phyloP scores from a whole-genome alignment of 2,113 vertebrate species.

The Mormoops blainvillei region DNA sequence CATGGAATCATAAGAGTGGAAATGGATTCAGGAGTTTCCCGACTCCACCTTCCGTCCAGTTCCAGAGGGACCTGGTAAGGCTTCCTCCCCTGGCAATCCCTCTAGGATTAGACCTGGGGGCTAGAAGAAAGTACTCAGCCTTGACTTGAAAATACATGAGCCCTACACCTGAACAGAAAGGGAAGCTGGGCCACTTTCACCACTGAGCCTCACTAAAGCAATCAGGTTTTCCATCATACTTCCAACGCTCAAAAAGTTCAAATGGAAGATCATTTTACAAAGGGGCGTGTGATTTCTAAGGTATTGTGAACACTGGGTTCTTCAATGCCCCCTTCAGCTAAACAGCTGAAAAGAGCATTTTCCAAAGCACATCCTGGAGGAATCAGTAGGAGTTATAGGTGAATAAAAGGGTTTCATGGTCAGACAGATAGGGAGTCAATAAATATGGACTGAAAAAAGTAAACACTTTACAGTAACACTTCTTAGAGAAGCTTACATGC shows the following conservation, averaged over 20 bases:
- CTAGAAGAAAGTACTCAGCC: rapidly evolving
- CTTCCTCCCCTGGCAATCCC: neutral
- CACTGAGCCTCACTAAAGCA: neutral
- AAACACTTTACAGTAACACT: neutral
- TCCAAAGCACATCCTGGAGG: neutral
- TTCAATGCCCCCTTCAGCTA: neutral
- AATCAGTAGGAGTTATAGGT: neutral
- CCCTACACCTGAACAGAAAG: neutral
- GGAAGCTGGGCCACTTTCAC: neutral
- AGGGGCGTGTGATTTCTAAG: neutral
- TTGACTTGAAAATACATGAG: neutral
- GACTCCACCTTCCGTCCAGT: neutral
- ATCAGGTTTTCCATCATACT: neutral
- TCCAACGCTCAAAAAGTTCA: neutral
- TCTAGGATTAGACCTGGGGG: neutral
- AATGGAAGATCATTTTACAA: neutral
- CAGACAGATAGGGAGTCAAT: neutral
- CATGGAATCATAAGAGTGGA: neutral
- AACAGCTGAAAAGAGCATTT: neutral
- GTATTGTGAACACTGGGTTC: neutral
- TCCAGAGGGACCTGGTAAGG: neutral
- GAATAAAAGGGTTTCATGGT: neutral
- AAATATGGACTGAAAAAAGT: neutral
- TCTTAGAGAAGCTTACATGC: neutral
- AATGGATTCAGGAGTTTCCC: neutral